Evolutionary conservation across 2,888 invertebrate species (phyloP).

Genomic region (Heliconius sara): DNA sequence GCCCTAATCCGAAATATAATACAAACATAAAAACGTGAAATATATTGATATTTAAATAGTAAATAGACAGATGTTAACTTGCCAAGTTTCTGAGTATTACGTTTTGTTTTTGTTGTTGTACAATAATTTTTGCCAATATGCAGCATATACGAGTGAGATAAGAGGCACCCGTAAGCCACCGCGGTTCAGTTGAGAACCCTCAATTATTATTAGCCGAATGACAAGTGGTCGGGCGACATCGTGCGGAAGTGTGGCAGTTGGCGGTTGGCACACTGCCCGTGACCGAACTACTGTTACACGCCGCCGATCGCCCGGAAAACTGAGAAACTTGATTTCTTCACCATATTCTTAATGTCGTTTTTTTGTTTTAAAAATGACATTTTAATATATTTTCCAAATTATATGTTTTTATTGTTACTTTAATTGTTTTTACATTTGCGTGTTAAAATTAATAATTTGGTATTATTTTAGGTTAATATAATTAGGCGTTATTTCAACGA

Average conservation of each 20-base stretch:
- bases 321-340: slow-evolving; percentile 18
- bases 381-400: background rate
- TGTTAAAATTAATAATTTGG: background rate
- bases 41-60: no score
- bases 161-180: slow-evolving; percentile 30
- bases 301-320: slow-evolving; percentile 35
- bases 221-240: slow-evolving; percentile 54
- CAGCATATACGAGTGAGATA: background rate
- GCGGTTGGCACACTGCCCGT: slow-evolving; percentile 75
- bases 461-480: background rate
- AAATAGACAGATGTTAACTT: background rate
- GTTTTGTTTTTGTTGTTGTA: background rate
- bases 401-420: no score
- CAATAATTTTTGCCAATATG: background rate
- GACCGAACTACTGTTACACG: slow-evolving; percentile 55
- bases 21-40: no score
- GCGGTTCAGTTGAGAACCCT: slow-evolving; percentile 41
- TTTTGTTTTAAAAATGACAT: background rate
- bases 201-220: slow-evolving; percentile 55
- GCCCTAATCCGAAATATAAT: no score
- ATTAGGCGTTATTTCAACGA: background rate
- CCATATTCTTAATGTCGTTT: background rate
- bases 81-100: background rate
- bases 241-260: slow-evolving; percentile 60
- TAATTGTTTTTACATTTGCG: slow-evolving; percentile 6